phyloP scores from a whole-genome alignment of 2,797 vertebrate genomes.

The Cryptoblepharus egeriae region DNA sequence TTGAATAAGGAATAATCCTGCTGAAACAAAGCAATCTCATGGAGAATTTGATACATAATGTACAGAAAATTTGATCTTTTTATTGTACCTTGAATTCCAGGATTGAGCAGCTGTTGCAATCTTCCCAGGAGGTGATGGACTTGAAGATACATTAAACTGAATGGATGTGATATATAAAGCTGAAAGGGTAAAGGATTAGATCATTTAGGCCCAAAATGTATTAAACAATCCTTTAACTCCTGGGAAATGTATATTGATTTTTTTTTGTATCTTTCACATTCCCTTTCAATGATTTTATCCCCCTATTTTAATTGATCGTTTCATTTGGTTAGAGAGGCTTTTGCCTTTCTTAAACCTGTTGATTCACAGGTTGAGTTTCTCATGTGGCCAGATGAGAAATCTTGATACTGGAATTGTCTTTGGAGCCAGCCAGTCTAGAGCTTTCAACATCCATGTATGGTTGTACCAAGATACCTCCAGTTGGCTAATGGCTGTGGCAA shows the following conservation, averaged over 20 bases:
- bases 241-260: conserved; percentile 54
- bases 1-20: conserved; percentile 26
- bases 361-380: conserved; percentile 15
- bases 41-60: background rate
- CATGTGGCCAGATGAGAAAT: conserved; percentile 48
- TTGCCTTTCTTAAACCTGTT: conserved; percentile 53
- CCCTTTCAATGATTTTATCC: conserved; percentile 62
- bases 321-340: conserved; percentile 46
- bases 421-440: conserved; percentile 70
- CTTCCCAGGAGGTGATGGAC: conserved; percentile 46
- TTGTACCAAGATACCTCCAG: conserved; percentile 35
- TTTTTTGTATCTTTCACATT: conserved; percentile 38
- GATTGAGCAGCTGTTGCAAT: conserved; percentile 47
- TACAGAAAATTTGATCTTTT: conserved; percentile 36
- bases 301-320: conserved; percentile 60
- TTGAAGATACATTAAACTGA: conserved; percentile 52
- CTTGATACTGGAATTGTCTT: conserved; percentile 52
- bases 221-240: conserved; percentile 51
- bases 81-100: conserved; percentile 18
- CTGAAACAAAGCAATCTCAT: conserved; percentile 7
- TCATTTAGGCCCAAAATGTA: conserved; percentile 47
- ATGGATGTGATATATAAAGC: conserved; percentile 47
- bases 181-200: conserved; percentile 54
- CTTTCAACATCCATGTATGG: conserved; percentile 5
- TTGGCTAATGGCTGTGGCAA: conserved; percentile 32